Evolutionary conservation across 2,113 vertebrate genomes (phyloP).

Genomic region (Globicephala melas): DNA sequence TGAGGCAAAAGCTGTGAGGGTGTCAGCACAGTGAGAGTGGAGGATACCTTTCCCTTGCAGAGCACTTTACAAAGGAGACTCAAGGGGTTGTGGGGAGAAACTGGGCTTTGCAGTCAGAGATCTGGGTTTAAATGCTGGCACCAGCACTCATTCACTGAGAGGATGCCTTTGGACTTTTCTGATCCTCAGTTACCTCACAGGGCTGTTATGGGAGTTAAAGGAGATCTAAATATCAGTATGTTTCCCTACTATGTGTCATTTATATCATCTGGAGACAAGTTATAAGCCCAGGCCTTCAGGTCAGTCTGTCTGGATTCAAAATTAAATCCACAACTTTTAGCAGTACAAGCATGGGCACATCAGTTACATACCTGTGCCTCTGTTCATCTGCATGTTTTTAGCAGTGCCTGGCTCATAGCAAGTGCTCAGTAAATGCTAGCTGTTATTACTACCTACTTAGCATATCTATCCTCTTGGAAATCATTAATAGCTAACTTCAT

Average conservation of each 20-base stretch:
- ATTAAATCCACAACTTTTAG: not conserved
- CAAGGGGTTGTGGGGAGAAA: not conserved
- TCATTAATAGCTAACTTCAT: not conserved
- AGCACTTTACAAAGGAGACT: not conserved
- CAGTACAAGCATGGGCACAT: not conserved
- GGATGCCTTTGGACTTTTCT: not conserved
- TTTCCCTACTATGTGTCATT: not conserved
- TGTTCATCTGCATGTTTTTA: not conserved
- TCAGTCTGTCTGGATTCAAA: not conserved
- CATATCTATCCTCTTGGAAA: not conserved
- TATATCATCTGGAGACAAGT: not conserved
- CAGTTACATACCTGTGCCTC: not conserved
- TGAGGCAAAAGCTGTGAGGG: not conserved
- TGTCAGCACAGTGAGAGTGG: not conserved
- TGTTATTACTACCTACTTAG: not conserved
- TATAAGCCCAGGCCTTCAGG: not conserved
- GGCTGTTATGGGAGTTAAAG: not conserved
- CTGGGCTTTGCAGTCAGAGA: not conserved
- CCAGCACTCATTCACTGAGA: not conserved
- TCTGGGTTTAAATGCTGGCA: not conserved
- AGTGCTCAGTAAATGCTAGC: not conserved
- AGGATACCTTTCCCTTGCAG: not conserved
- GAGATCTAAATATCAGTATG: not conserved
- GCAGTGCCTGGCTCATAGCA: not conserved
- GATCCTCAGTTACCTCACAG: not conserved